Base-by-base conservation (phyloP, 2,113 vertebrate species). In the Pampusana beccarii region DNA sequence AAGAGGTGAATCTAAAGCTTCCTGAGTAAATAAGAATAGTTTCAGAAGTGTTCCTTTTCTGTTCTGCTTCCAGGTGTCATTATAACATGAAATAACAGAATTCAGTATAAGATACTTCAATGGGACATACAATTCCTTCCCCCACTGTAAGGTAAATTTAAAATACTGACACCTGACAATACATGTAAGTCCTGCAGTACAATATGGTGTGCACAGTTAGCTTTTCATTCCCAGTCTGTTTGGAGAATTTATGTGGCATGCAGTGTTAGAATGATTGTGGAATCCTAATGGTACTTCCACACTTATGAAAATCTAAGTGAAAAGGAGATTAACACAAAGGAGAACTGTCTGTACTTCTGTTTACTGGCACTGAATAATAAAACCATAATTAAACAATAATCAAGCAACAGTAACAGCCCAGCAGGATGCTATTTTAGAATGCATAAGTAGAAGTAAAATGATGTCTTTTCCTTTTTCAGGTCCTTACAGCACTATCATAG, bases 371-470 rank as follows among this genome's bases (percentile, higher is more conserved):
- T 64, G 53, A 95, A 81, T 85, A 75, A 71, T 54, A 93, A 94
- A 95, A 82, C 36, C 29, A 53, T 78, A 85, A 89, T 84, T n/a
- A 78, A 94, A 86, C 23, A 88, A 57, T 62, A 85, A 91, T 58
- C 53, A 78, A 72, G 58, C 7, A 78, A 67, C 56, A 74, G 31
- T 54, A 72, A 74, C 23, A 71, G 20, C 9, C 17, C 1, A 13
- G 9, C 16, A 75, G 33, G 26, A 56, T 91, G 28, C 18, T 89
- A 40, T 80, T 84, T 94, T 60, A 81, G 50, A 88, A 85, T 54
- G 40, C 16, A 13, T 14, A 69, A 61, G 13, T 60, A 65, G 51
- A 88, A 80, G n/a, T 16, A 77, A 6, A 70, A 86, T n/a, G 0
- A 57, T 53, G 53, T 33, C 0, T 79, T 85, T 78, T 82, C 19